These are phyloP conservation scores for Campoletis sonorensis DNA, from an alignment of 1,140 invertebrate genomes.

Conservation along the genomic window DNA sequence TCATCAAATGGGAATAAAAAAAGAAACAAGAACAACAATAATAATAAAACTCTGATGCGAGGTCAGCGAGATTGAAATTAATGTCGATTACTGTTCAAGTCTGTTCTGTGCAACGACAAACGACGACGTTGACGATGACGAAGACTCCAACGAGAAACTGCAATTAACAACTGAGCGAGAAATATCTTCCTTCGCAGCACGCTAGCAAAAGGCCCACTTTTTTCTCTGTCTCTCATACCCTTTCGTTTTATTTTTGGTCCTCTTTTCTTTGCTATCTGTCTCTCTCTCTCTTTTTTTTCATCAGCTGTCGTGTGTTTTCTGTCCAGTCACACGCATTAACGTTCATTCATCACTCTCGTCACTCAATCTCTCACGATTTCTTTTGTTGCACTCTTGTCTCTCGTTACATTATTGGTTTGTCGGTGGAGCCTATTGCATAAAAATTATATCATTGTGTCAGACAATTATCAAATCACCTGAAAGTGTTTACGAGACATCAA, in stretches of 20 bases:
- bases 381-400: conserved; percentile 18
- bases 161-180: conserved; percentile 35
- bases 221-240: conserved; percentile 4
- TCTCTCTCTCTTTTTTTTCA: background rate
- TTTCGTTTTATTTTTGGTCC: background rate
- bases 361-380: conserved; percentile 32
- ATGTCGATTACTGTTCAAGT: conserved; percentile 52
- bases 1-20: background rate
- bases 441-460: conserved; percentile 17
- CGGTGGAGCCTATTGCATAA: conserved; percentile 13
- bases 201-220: conserved; percentile 23
- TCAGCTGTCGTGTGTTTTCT: conserved; percentile 11
- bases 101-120: conserved; percentile 40
- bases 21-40: conserved; percentile 31
- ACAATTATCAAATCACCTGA: background rate
- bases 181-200: conserved; percentile 29
- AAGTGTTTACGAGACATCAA: background rate
- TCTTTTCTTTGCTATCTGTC: background rate
- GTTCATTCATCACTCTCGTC: conserved; percentile 37
- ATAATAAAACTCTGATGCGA: conserved; percentile 40
- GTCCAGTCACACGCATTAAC: conserved; percentile 14
- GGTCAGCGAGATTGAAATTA: conserved; percentile 55
- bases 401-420: background rate
- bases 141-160: conserved; percentile 32
- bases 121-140: conserved; percentile 46